A percentile compares a stretch with the other conserved stretches of the same genome.
Evolutionary conservation across 2,797 vertebrate species (phyloP).

Genomic region (Schizopygopsis pylzovi): DNA sequence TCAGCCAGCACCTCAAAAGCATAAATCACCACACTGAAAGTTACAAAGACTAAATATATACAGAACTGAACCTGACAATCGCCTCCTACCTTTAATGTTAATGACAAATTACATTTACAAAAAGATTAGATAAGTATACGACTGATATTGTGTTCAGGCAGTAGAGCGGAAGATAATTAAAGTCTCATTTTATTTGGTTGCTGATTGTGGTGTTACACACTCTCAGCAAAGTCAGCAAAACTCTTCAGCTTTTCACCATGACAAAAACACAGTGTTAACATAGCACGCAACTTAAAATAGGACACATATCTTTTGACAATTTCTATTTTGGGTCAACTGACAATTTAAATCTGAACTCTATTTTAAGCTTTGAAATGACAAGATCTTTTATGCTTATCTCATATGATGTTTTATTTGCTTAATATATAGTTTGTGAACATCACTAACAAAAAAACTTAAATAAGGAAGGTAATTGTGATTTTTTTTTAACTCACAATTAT

Average conservation of each 20-base stretch:
- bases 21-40: conserved; percentile 62
- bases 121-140: neutral
- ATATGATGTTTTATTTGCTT: neutral
- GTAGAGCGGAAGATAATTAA: conserved; percentile 26
- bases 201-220: conserved; percentile 11
- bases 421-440: neutral
- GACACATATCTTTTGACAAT: neutral
- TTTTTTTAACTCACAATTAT: neutral
- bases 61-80: conserved; percentile 37
- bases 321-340: neutral
- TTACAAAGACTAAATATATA: conserved; percentile 54
- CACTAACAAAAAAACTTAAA: neutral
- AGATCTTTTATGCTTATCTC: neutral
- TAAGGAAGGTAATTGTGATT: too few relatives aligned
- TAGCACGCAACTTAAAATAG: neutral
- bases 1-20: conserved; percentile 62
- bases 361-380: neutral
- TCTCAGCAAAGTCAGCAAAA: conserved; percentile 19
- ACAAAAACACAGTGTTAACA: neutral
- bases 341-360: neutral
- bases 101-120: conserved; percentile 12
- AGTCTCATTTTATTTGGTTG: conserved; percentile 28
- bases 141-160: neutral
- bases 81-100: conserved; percentile 59
- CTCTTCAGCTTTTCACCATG: neutral